These are phyloP conservation scores for Trypoxylon attenuatum DNA, from an alignment of 2,888 invertebrate genomes.

Conservation along the genomic window DNA sequence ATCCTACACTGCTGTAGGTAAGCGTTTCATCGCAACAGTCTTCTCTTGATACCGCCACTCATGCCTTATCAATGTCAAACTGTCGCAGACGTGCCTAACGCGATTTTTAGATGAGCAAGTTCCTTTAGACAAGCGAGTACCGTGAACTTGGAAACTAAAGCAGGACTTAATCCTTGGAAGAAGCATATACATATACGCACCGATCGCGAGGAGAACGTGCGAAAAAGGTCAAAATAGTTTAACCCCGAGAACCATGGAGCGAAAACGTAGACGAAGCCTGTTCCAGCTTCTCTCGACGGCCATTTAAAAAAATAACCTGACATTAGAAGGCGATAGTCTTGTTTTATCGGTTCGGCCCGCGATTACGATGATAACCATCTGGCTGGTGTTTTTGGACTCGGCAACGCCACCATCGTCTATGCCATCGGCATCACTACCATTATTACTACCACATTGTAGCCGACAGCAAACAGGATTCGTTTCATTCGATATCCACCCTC, in stretches of 20 bases:
- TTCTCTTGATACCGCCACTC: too few species aligned
- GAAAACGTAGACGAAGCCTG: slow-evolving; percentile 7
- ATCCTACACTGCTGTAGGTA: too few species aligned
- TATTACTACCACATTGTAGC: slow-evolving; percentile 40
- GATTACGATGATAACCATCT: slow-evolving; percentile 69
- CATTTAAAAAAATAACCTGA: slow-evolving; percentile 49
- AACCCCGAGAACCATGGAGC: slow-evolving; percentile 4
- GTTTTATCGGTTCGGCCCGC: slow-evolving; percentile 59
- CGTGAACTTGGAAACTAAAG: too few species aligned
- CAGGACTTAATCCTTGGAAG: too few species aligned
- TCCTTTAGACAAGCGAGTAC: too few species aligned
- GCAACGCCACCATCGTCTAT: slow-evolving; percentile 26
- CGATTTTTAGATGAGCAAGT: too few species aligned
- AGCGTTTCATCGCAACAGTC: too few species aligned
- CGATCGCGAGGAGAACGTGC: too few species aligned
- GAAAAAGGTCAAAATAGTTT: slow-evolving; percentile 35
- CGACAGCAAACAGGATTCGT: slow-evolving; percentile 54
- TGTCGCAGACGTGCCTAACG: too few species aligned
- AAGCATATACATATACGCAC: too few species aligned
- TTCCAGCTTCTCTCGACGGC: slow-evolving; percentile 18
- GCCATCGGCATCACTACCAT: slow-evolving; percentile 36
- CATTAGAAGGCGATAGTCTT: slow-evolving; percentile 50
- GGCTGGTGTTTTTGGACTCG: slow-evolving; percentile 52
- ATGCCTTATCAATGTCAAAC: too few species aligned
- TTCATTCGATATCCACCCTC: slow-evolving; percentile 42